A percentile compares a stretch with the other conserved stretches of the same genome.
Conservation (phyloP, 1,140 invertebrate genomes). For the Drosophila chauvacae region DNA sequence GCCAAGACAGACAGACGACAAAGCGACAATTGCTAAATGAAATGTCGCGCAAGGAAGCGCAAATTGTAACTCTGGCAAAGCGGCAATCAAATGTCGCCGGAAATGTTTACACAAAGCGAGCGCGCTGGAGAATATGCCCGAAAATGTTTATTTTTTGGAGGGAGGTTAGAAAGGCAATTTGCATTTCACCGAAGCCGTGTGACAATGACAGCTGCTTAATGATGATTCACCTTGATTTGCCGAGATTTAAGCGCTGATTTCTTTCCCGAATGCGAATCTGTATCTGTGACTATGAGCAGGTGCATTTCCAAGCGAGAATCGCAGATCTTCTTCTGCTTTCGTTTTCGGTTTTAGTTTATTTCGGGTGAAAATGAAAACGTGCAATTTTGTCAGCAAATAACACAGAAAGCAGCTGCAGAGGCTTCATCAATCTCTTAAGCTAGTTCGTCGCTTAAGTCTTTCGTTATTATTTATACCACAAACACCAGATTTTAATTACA, state of each 20-base stretch:
- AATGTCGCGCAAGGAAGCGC: conserved; percentile 75
- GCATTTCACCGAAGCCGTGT: conserved; percentile 65
- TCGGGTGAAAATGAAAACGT: conserved; percentile 68
- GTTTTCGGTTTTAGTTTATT: conserved; percentile 28
- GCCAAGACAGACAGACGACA: conserved; percentile 29
- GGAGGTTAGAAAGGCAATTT: conserved; percentile 69
- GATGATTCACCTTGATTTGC: conserved; percentile 60
- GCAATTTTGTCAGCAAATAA: conserved; percentile 29
- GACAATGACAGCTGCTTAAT: conserved; percentile 70
- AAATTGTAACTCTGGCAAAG: conserved; percentile 57
- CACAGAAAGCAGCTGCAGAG: conserved; percentile 58
- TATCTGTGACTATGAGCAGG: conserved; percentile 52
- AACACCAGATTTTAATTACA: conserved; percentile 56
- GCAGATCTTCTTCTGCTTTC: conserved; percentile 38
- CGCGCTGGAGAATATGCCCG: conserved; percentile 26
- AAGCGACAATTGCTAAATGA: conserved; percentile 75
- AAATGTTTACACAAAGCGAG: conserved; percentile 59
- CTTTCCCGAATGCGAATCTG: conserved; percentile 4
- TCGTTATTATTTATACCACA: conserved; percentile 58
- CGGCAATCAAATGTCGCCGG: conserved; percentile 56
- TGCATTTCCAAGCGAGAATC: conserved; percentile 50
- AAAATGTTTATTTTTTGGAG: conserved; percentile 29
- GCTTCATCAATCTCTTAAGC: conserved; percentile 21
- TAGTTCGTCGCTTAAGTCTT: conserved; percentile 70
- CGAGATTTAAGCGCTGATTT: conserved; percentile 51